Conservation (phyloP, 2,888 invertebrate species). For the Cistogaster globosa region DNA sequence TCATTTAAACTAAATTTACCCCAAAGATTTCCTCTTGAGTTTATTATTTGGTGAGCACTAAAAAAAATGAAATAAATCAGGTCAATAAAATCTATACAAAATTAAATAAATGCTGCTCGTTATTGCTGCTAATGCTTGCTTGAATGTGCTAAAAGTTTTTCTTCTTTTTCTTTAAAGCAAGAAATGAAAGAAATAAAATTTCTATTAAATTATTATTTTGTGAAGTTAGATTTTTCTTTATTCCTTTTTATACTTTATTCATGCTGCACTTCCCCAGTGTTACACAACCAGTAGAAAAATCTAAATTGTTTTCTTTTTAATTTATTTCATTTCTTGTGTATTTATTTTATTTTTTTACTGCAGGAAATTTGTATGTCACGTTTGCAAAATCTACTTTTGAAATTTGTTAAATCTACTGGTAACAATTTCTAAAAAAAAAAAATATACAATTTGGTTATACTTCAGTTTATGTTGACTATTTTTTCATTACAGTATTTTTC, state of each 20-base stretch:
- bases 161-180: not conserved
- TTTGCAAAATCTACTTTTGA: slow-evolving; percentile 51
- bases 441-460: slow-evolving; percentile 17
- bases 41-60: not conserved
- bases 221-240: slow-evolving; percentile 2
- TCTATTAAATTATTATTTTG: slow-evolving; percentile 36
- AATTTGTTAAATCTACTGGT: slow-evolving; percentile 26
- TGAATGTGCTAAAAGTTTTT: not conserved
- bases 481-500: not conserved
- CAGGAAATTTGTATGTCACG: slow-evolving; percentile 54
- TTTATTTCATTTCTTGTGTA: not conserved
- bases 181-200: not conserved
- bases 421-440: slow-evolving; percentile 27
- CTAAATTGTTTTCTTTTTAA: slow-evolving; percentile 10
- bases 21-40: slow-evolving; percentile 26
- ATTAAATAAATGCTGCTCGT: slow-evolving; percentile 41
- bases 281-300: slow-evolving; percentile 9
- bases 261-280: not conserved
- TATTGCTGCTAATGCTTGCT: not conserved
- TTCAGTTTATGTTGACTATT: not conserved
- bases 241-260: not conserved
- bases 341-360: slow-evolving; percentile 25
- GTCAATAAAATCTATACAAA: slow-evolving; percentile 50
- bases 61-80: slow-evolving; percentile 40
- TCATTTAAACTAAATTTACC: slow-evolving; percentile 26